Conservation (phyloP, 2,888 invertebrate species). For the Ormyrus thymus region DNA sequence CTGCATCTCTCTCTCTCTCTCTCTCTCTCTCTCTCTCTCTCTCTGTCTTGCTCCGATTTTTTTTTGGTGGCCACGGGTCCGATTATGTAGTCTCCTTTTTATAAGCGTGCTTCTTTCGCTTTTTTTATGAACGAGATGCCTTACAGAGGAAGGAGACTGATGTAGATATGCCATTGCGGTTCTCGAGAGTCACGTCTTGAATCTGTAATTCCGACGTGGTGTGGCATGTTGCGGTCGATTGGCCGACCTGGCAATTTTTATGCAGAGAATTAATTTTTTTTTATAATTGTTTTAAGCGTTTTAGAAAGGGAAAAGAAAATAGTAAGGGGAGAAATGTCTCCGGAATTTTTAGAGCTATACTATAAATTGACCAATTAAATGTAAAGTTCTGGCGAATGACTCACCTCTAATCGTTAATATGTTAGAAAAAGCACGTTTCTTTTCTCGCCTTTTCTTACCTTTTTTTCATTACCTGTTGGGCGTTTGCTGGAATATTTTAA, state of each 20-base stretch:
- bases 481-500: no score
- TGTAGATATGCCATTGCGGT: not conserved
- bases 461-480: no score
- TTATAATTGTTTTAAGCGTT: not conserved
- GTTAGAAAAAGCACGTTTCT: conserved; percentile 14
- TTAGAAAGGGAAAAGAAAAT: no score
- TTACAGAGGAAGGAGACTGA: conserved; percentile 2
- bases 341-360: conserved; percentile 3
- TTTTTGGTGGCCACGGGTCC: not conserved
- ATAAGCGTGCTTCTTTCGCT: not conserved
- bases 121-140: not conserved
- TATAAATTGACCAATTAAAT: conserved; percentile 41
- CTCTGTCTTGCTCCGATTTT: conserved; percentile 14
- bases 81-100: not conserved
- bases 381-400: conserved; percentile 27
- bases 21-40: not conserved
- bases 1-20: not conserved
- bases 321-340: no score
- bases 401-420: conserved; percentile 22
- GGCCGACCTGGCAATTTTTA: not conserved
- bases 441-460: not conserved
- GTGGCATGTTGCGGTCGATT: no score
- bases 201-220: conserved; percentile 22
- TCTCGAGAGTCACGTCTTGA: conserved; percentile 40
- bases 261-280: not conserved